Conservation (phyloP, 1,140 invertebrate species). For the Heliothis subflexa region DNA sequence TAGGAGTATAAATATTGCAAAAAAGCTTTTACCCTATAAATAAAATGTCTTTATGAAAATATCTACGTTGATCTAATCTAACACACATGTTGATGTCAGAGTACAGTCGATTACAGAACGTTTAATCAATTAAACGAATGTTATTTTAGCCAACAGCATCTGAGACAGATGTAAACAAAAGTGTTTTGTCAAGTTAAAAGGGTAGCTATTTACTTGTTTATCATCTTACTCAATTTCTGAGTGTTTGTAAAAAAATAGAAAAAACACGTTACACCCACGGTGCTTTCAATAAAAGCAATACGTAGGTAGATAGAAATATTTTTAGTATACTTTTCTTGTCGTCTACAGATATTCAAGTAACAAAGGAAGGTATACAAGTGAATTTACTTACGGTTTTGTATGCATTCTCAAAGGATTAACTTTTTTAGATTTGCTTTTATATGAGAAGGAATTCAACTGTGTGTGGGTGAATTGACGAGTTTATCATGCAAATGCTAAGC, state of each 20-base stretch:
- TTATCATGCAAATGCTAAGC: no score
- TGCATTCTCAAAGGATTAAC: no score
- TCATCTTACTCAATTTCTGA: not conserved
- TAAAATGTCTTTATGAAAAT: not conserved
- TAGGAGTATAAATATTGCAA: not conserved
- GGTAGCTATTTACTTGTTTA: not conserved
- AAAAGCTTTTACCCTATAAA: not conserved
- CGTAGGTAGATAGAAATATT: not conserved
- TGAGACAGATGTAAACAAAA: conserved; percentile 23
- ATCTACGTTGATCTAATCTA: conserved; percentile 1
- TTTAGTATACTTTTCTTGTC: no score
- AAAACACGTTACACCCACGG: not conserved
- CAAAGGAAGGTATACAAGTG: no score
- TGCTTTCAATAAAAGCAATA: not conserved
- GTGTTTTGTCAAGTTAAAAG: conserved; percentile 21
- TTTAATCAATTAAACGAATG: conserved; percentile 39
- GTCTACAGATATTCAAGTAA: no score
- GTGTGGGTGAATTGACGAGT: no score
- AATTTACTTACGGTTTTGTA: no score
- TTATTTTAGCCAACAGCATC: conserved; percentile 2
- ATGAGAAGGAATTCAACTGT: no score
- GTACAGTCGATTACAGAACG: conserved; percentile 23
- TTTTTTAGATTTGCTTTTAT: no score
- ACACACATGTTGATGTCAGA: conserved; percentile 1
- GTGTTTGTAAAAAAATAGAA: not conserved